Evolutionary conservation across 2,113 vertebrate species (phyloP).

Genomic region (Grammomys dolichurus): DNA sequence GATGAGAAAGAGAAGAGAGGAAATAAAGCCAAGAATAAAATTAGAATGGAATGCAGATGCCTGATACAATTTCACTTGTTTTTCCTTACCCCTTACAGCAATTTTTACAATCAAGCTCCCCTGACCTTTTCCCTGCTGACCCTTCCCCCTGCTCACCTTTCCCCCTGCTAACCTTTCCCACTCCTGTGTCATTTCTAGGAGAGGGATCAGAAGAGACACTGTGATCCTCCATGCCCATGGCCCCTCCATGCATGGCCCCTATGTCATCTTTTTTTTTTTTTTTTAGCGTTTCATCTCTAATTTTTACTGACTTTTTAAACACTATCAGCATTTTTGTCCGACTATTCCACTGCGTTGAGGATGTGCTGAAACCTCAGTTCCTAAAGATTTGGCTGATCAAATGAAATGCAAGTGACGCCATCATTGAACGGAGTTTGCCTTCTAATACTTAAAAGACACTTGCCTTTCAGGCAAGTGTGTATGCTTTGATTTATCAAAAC

Average conservation of each 20-base stretch:
- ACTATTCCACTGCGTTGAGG: neutral
- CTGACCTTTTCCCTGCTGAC: neutral
- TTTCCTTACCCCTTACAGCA: neutral
- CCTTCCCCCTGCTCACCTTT: neutral
- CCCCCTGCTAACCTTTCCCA: neutral
- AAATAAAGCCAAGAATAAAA: neutral
- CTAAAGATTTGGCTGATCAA: slow-evolving; percentile 47
- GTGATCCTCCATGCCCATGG: neutral
- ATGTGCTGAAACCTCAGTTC: neutral
- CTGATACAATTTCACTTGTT: neutral
- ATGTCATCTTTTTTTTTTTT: neutral
- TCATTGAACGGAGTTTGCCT: slow-evolving; percentile 19
- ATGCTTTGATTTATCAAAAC: slow-evolving; percentile 29
- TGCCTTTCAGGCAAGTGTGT: neutral
- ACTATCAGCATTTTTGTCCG: slow-evolving; percentile 43
- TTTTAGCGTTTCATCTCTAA: neutral
- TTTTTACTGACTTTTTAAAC: slow-evolving; percentile 46
- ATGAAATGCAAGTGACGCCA: slow-evolving; percentile 31
- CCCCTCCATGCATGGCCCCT: neutral
- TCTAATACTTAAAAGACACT: neutral
- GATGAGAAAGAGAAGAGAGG: too few species aligned
- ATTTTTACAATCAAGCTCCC: slow-evolving; percentile 29
- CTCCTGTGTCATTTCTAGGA: neutral
- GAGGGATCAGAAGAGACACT: slow-evolving; percentile 32
- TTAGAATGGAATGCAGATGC: neutral